Evolutionary conservation across 2,797 vertebrate species (phyloP).

Genomic region (Falco concolor): DNA sequence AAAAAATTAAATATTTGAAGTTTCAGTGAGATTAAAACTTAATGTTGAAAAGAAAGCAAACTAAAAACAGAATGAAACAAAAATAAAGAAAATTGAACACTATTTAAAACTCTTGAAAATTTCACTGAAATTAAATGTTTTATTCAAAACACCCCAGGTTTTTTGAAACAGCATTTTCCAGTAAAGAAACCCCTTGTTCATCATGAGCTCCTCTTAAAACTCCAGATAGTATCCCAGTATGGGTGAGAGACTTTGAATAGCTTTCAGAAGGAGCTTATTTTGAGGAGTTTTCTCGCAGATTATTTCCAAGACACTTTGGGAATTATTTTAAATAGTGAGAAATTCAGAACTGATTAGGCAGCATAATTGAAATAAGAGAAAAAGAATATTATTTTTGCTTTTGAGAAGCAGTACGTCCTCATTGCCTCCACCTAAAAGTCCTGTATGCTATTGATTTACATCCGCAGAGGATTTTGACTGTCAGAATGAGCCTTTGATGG

Average conservation of each 20-base stretch:
- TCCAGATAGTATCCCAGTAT: not conserved
- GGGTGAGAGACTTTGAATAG: not conserved
- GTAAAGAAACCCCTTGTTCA: rapidly evolving
- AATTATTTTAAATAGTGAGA: not conserved
- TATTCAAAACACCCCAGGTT: not conserved
- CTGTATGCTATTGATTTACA: not conserved
- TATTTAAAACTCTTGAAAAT: not conserved
- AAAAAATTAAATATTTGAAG: not conserved
- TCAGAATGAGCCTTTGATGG: not conserved
- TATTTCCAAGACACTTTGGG: not conserved
- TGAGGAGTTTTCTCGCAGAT: not conserved
- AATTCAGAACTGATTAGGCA: not conserved
- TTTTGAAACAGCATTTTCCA: not conserved
- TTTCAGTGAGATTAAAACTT: not conserved
- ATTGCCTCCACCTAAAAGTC: not conserved
- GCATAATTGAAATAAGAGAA: not conserved
- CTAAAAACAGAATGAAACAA: not conserved
- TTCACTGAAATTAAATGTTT: not conserved
- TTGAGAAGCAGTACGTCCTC: not conserved
- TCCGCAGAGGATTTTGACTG: not conserved
- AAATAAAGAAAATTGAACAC: not conserved
- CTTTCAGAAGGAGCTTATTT: not conserved
- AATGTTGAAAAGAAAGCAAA: not conserved
- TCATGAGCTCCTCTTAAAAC: not conserved
- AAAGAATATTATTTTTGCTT: not conserved